phyloP scores from a whole-genome alignment of 1,140 invertebrate species.

The Solenopsis invicta region DNA sequence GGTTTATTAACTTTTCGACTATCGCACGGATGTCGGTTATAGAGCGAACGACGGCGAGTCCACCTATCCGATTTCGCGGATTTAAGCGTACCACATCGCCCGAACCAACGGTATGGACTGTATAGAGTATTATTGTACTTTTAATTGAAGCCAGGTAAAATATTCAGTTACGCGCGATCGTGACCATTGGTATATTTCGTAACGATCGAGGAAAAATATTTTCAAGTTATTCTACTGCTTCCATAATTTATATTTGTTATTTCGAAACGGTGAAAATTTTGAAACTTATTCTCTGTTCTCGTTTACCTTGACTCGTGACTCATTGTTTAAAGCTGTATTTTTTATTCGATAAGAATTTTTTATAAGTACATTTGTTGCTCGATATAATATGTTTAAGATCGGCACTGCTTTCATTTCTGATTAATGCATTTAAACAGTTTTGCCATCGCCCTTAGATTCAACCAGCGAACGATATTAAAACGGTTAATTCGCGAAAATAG shows the following conservation, averaged over 20 bases:
- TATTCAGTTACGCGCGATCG: slow-evolving; percentile 29
- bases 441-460: not conserved
- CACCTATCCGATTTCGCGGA: slow-evolving; percentile 45
- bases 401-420: not conserved
- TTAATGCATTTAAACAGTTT: not conserved
- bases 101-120: not conserved
- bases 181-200: not conserved
- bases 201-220: slow-evolving; percentile 13
- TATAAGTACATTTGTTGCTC: not conserved
- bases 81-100: slow-evolving; percentile 2
- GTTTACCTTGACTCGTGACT: not conserved
- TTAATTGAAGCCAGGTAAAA: slow-evolving; percentile 47
- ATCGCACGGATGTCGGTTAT: not conserved
- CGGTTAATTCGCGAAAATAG: not conserved
- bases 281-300: not conserved
- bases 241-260: not conserved
- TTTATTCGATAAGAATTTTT: not conserved
- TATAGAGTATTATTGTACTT: slow-evolving; percentile 18
- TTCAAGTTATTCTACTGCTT: not conserved
- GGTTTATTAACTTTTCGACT: slow-evolving; percentile 61
- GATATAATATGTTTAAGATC: not conserved
- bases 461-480: not conserved
- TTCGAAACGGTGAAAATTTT: not conserved
- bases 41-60: not conserved
- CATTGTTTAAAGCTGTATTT: not conserved